Evolutionary conservation across 2,797 vertebrate genomes (phyloP), one percentile per base, ranked within the genome.

Genomic region (Pachyuromys duprasi): DNA sequence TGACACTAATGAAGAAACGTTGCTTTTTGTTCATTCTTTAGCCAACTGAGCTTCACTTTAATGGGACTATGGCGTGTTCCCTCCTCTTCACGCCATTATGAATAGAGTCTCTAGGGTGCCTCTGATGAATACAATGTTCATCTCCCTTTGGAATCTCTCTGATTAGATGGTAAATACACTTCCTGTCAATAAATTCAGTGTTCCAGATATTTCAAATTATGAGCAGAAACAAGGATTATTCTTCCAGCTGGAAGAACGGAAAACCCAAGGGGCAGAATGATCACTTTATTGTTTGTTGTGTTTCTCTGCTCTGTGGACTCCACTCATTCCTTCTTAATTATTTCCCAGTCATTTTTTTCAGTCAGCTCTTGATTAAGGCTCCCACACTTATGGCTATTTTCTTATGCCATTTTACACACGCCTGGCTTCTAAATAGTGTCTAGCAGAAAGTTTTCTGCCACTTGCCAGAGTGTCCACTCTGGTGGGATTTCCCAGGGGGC

Each of bases 241-340:
- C 93, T 97, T 97, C 97, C 95, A 97, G 95, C 94, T 97, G 96
- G 97, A n/a, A 67, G 65, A 79, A 82, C 86, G 28, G 83, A 78
- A 63, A 45, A 33, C 42, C 28, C 84, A 33, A 63, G 89, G 84
- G 97, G 72, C 53, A 93, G 91, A 53, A 20, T 67, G 80, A 94
- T 95, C 42, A 84, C 70, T 96, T 96, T 93, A 55, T 97, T 97
- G 97, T 96, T 95, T 90, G 93, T 95, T 95, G 9, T 93, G 9
- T 93, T 80, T 97, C 70, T 18, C 0, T 14, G 1, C 24, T 49
- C 86, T 84, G 94, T 80, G 36, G 69, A 95, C 81, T 90, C 93
- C 75, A 89, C 36, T 95, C 67, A 96, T 98, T 97, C 92, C 93
- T 31, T 78, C 92, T 98, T 98, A 98, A 98, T 98, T 98, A 97